Evolutionary conservation across 2,888 invertebrate genomes (phyloP), one percentile per base, ranked within the genome.

Genomic region (Cheilosia soror): DNA sequence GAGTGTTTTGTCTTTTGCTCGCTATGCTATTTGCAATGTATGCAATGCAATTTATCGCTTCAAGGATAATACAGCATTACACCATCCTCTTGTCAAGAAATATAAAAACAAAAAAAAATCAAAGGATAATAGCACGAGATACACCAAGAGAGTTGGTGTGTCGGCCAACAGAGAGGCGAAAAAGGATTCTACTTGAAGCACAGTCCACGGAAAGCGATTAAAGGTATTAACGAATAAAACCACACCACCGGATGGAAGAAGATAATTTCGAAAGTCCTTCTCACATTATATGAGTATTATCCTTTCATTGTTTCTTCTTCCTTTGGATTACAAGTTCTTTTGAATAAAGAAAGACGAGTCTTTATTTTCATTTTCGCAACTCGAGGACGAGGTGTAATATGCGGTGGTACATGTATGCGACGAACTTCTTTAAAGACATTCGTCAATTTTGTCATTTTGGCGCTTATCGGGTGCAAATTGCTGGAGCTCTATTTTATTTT

Each of bases 21-120:
- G 31, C 62, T 63, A 7, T 47, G 47, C 63, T 84, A 60, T 37
- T 79, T 75, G 75, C 63, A 27, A 58, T 78, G 62, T 83, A 58
- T 73, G 75, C 75, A 76, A 71, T 80, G 84, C 80, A 85, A 85
- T 85, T 85, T 80, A 71, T 72, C 80, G 76, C 80, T 80, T 85
- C 76, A 85, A 72, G 84, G 84, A 85, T 80, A 84, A 84, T 76
- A 66, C 66, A 58, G 75, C 55, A 80, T 76, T 85, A 80, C 85
- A 80, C 66, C 44, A 11, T 57, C 33, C 72, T 69, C 71, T 75
- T 80, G 85, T 66, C 84, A 75, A 60, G 79, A 20, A 75, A 76
- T 76, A 66, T 51, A 68, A 80, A 85, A 80, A 80, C 75, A 80
- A 80, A 72, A 47, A 62, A 80, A 80, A 80, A 11, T 80, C 80